These are phyloP conservation scores for Vimba vimba DNA, from an alignment of 2,113 vertebrate species.

Conservation along the genomic window DNA sequence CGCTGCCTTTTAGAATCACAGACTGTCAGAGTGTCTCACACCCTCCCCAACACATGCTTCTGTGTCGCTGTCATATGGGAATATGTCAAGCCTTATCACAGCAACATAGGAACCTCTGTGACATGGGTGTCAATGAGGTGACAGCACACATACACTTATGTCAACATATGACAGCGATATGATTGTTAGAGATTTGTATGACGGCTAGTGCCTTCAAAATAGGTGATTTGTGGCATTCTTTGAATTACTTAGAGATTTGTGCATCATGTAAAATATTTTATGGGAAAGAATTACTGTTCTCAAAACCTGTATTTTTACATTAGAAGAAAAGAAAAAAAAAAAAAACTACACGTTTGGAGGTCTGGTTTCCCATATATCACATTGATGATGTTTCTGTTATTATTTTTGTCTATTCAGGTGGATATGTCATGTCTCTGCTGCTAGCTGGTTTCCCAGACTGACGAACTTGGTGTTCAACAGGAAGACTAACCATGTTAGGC, in stretches of 20 bases:
- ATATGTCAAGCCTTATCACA: conserved; percentile 27
- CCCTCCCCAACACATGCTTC: background rate
- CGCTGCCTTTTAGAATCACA: background rate
- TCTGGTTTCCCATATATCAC: background rate
- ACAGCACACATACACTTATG: background rate
- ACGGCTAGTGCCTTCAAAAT: background rate
- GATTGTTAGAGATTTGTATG: conserved; percentile 2
- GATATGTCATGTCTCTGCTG: background rate
- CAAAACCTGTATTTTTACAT: background rate
- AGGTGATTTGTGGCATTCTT: background rate
- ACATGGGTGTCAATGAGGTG: background rate
- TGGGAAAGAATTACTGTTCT: background rate
- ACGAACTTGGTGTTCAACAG: background rate
- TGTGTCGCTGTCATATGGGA: conserved; percentile 13
- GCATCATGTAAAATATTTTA: background rate
- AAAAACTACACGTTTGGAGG: background rate
- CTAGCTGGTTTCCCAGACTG: background rate
- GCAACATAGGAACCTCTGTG: background rate
- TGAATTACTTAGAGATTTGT: background rate
- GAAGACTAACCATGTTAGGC: background rate
- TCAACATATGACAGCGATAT: background rate
- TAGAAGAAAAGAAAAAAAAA: background rate
- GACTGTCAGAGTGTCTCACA: background rate
- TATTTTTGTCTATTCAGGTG: background rate
- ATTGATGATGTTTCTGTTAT: background rate